Evolutionary conservation across 2,888 invertebrate species (phyloP), one percentile per base, ranked within the genome.

Genomic region (Cephalotes varians): DNA sequence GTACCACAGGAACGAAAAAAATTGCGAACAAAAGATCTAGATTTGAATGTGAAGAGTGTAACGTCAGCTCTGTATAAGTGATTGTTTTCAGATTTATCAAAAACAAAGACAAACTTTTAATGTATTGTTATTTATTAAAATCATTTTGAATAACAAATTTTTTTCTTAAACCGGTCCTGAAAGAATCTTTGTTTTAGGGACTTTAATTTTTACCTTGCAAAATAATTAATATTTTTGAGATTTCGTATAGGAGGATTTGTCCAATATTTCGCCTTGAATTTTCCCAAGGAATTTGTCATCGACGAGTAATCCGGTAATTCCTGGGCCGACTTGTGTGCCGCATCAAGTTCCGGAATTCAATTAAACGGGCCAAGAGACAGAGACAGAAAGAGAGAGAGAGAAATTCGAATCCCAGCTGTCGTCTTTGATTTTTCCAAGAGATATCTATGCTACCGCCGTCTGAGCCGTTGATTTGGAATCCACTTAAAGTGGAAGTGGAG

Each of bases 351-450:
- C 56, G 77, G 72, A 79, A 79, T 79, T 44, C 72, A 79, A 77
- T 77, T 77, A 77, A 79, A 79, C 56, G 56, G 12, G 44, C 73
- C 56, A 71, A 79, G 77, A n/a, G n/a, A n/a, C n/a, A n/a, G n/a
- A n/a, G n/a, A n/a, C n/a, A n/a, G n/a, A n/a, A n/a, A n/a, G n/a
- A n/a, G n/a, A n/a, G n/a, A n/a, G n/a, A n/a, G n/a, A n/a, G n/a
- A n/a, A n/a, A 79, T 72, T 51, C 77, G 44, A 79, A 72, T 72
- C 44, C 31, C 77, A 56, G 71, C 28, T 74, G 67, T 56, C 54
- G 56, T 79, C 77, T 79, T 71, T 58, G 72, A 79, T 79, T 79
- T 71, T 72, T 56, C 56, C 72, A 56, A 71, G 54, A 79, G 72
- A 44, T 72, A 69, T 54, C 54, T 54, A 56, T 40, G 72, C 28